These are phyloP conservation scores for Threskiornis aethiopicus DNA, from an alignment of 2,797 vertebrate genomes.

Conservation along the genomic window DNA sequence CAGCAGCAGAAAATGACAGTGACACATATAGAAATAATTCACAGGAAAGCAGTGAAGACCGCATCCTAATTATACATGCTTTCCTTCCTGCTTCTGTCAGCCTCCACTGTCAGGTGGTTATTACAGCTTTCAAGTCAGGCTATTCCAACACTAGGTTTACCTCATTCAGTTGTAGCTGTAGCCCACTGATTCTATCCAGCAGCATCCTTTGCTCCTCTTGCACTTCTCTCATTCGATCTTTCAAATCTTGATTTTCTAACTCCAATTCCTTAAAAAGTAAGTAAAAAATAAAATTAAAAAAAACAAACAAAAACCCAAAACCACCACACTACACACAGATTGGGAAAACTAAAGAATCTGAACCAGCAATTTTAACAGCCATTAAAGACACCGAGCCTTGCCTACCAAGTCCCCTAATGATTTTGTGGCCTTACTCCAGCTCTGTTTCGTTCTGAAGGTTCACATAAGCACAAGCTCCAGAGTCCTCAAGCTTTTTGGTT, in stretches of 20 bases:
- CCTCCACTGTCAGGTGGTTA: fast-evolving
- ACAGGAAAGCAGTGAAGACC: neutral
- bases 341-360: neutral
- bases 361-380: neutral
- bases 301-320: no score
- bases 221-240: conserved; percentile 84
- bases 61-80: fast-evolving
- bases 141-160: conserved; percentile 59
- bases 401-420: neutral
- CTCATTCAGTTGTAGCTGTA: conserved; percentile 91
- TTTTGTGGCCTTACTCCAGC: neutral
- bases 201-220: conserved; percentile 89
- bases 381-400: neutral
- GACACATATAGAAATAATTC: neutral
- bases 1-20: neutral
- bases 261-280: conserved; percentile 83
- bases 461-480: neutral
- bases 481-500: neutral
- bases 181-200: conserved; percentile 84
- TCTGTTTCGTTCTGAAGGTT: neutral
- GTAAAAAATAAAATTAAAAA: neutral
- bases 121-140: neutral
- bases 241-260: conserved; percentile 88
- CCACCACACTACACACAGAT: fast-evolving
- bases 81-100: neutral